Conservation (phyloP, 2,888 invertebrate genomes). For the Gisinianus flammeolus region DNA sequence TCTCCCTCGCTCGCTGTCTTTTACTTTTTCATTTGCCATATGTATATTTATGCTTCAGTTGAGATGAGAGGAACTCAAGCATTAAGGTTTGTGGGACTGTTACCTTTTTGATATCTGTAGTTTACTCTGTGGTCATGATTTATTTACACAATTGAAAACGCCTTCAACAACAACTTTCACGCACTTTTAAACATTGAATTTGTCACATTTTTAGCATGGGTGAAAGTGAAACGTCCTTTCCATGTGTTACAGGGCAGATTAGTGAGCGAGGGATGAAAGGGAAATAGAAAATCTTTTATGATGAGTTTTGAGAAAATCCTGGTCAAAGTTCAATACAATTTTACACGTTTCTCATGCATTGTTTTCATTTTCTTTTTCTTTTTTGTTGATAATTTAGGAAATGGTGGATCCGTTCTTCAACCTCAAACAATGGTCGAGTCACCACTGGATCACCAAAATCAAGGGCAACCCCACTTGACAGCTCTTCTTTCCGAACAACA, state of each 20-base stretch:
- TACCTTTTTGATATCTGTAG: neutral
- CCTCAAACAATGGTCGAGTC: conserved; percentile 55
- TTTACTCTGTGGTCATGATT: neutral
- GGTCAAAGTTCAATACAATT: too few species aligned
- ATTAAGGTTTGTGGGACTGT: neutral
- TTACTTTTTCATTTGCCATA: neutral
- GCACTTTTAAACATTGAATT: neutral
- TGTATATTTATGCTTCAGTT: neutral
- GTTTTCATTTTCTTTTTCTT: neutral
- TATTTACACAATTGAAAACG: conserved; percentile 4
- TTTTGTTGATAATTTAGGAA: neutral
- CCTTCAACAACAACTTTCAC: neutral
- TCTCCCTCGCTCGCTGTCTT: neutral
- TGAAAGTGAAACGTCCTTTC: neutral
- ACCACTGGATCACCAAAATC: conserved; percentile 51
- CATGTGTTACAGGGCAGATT: neutral
- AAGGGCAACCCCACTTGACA: conserved; percentile 43
- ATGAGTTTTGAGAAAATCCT: too few species aligned
- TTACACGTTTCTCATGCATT: too few species aligned
- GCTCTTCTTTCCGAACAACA: conserved; percentile 19
- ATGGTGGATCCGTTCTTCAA: conserved; percentile 54
- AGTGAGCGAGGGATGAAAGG: too few species aligned
- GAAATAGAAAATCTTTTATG: too few species aligned
- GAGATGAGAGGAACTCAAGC: neutral
- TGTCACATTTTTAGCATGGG: neutral